phyloP scores from a whole-genome alignment of 2,888 invertebrate species.

The Neoascia interrupta region DNA sequence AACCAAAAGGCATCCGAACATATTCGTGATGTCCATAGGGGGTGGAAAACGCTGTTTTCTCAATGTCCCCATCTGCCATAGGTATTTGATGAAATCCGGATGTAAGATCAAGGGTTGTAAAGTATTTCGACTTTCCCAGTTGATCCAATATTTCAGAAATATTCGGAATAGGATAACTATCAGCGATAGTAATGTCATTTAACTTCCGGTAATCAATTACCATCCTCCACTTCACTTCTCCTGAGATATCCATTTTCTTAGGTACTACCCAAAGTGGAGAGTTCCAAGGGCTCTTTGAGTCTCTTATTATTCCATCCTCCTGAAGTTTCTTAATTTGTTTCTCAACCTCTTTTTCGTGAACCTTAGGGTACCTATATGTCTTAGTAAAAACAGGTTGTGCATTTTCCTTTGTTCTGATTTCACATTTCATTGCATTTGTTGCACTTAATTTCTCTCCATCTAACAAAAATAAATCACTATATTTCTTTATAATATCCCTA shows the following conservation, averaged over 20 bases:
- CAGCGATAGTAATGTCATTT: slow-evolving; percentile 8
- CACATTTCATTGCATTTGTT: too few relatives aligned
- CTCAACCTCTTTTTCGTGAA: slow-evolving; percentile 15
- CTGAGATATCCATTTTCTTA: slow-evolving; percentile 8
- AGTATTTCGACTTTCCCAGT: slow-evolving; percentile 17
- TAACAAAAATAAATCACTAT: too few relatives aligned
- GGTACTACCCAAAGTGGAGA: slow-evolving; percentile 20
- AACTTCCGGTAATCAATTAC: slow-evolving; percentile 35
- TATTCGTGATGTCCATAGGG: slow-evolving; percentile 13
- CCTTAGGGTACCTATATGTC: slow-evolving; percentile 2
- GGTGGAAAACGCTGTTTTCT: slow-evolving; percentile 12
- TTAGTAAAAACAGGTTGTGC: slow-evolving; percentile 7
- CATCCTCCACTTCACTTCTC: too few relatives aligned
- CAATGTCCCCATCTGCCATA: slow-evolving; percentile 2
- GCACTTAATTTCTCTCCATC: too few relatives aligned
- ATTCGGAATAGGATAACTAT: slow-evolving; percentile 10
- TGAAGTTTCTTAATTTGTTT: slow-evolving; percentile 38
- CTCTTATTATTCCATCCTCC: slow-evolving; percentile 34
- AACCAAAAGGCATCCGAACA: slow-evolving; percentile 25
- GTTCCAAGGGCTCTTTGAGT: slow-evolving; percentile 19
- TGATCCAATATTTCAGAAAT: slow-evolving; percentile 7
- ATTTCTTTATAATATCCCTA: too few relatives aligned
- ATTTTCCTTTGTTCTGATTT: too few relatives aligned
- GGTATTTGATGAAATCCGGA: slow-evolving; percentile 31
- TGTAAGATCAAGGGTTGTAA: slow-evolving; percentile 6